These are phyloP conservation scores for Barnardius zonarius DNA, from an alignment of 2,113 vertebrate genomes.

Conservation along the genomic window DNA sequence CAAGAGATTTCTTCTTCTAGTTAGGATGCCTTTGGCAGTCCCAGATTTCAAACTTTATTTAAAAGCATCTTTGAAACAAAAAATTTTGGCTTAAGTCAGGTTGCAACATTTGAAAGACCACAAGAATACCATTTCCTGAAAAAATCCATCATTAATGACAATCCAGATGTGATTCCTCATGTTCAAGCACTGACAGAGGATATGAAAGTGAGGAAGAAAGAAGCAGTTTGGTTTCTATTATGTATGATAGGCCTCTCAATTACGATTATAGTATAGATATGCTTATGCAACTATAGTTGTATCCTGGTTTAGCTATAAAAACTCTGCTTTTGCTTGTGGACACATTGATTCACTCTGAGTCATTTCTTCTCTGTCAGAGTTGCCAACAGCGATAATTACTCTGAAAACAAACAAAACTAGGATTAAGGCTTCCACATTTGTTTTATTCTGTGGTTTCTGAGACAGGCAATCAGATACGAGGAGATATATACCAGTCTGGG, in stretches of 20 bases:
- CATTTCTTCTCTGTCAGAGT: slow-evolving; percentile 34
- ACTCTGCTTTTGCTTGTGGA: slow-evolving; percentile 27
- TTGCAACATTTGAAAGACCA: background rate
- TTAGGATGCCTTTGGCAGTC: background rate
- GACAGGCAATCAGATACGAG: background rate
- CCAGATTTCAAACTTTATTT: background rate
- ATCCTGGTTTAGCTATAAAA: slow-evolving; percentile 17
- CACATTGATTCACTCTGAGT: slow-evolving; percentile 43
- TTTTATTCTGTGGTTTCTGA: background rate
- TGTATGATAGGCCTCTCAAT: background rate
- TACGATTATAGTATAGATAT: background rate
- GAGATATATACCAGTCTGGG: background rate
- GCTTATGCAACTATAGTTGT: background rate
- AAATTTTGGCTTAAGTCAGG: background rate
- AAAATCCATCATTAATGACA: background rate
- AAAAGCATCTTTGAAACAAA: background rate
- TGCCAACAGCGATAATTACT: background rate
- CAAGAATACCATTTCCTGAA: background rate
- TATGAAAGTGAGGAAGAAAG: background rate
- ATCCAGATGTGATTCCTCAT: background rate
- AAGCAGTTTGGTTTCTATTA: background rate
- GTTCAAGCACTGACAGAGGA: background rate
- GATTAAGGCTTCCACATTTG: background rate
- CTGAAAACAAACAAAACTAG: slow-evolving; percentile 32
- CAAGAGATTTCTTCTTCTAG: background rate